Conservation (phyloP, 2,113 vertebrate genomes). For the Silurus asotus region DNA sequence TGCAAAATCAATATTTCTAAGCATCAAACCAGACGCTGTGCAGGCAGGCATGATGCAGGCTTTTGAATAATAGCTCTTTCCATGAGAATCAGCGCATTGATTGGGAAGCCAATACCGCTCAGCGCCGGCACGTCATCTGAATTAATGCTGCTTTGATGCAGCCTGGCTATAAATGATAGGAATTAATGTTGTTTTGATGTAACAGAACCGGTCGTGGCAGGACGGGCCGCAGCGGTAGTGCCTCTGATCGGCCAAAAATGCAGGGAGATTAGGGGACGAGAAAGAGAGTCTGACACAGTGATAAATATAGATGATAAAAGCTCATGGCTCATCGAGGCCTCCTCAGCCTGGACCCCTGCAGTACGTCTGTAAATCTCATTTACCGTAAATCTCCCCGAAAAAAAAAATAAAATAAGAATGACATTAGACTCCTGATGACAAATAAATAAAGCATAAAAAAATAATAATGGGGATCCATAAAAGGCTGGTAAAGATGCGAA, state of each 20-base stretch:
- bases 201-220: constrained; percentile 62
- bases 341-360: constrained; percentile 25
- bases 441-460: constrained; percentile 40
- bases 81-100: constrained; percentile 68
- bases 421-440: constrained; percentile 47
- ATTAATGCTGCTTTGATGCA: constrained; percentile 51
- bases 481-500: constrained; percentile 25
- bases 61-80: constrained; percentile 64
- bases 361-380: constrained; percentile 47
- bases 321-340: constrained; percentile 38
- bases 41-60: constrained; percentile 52
- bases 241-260: constrained; percentile 40
- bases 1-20: constrained; percentile 67
- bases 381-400: constrained; percentile 42
- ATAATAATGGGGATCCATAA: constrained; percentile 31
- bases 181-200: constrained; percentile 67
- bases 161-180: constrained; percentile 61
- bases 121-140: constrained; percentile 36
- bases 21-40: constrained; percentile 53
- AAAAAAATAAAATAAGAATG: constrained; percentile 13
- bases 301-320: constrained; percentile 75
- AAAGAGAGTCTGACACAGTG: constrained; percentile 72
- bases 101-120: constrained; percentile 70
- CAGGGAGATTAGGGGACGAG: constrained; percentile 44
- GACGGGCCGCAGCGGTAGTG: constrained; percentile 38